Evolutionary conservation across 2,797 vertebrate species (phyloP).

Genomic region (Sebastiscus albofasciatus): DNA sequence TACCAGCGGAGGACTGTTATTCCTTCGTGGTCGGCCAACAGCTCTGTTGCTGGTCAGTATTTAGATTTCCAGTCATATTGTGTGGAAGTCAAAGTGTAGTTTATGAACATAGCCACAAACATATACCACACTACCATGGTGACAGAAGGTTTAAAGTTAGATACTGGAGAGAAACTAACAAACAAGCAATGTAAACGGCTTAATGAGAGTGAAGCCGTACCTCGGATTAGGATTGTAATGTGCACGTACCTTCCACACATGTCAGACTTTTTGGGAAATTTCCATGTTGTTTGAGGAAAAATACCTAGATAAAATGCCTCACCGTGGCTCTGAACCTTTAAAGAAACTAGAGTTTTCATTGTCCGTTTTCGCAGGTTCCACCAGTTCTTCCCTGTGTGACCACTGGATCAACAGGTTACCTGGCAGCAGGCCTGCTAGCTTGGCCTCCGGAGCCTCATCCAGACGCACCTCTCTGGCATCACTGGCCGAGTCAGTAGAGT

Average conservation of each 20-base stretch:
- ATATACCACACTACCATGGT: background rate
- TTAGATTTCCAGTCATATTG: background rate
- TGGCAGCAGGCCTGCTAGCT: constrained; percentile 93
- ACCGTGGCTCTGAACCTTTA: background rate
- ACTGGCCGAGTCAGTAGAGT: constrained; percentile 94
- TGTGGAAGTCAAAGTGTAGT: background rate
- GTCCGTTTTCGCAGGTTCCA: constrained; percentile 87
- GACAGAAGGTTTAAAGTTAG: background rate
- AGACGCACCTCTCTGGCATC: constrained; percentile 95
- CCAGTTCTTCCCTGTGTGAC: constrained; percentile 97
- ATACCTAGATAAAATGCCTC: background rate
- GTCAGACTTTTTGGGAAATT: background rate
- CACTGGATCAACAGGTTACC: constrained; percentile 98
- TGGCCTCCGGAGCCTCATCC: constrained; percentile 94
- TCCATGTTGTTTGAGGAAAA: background rate
- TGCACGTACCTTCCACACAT: background rate
- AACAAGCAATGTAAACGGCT: background rate
- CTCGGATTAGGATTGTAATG: background rate
- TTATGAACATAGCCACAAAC: background rate
- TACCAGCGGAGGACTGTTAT: constrained; percentile 96
- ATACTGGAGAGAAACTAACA: background rate
- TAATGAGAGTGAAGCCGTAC: background rate
- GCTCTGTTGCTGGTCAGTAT: constrained; percentile 93
- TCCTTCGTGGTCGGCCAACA: constrained; percentile 98
- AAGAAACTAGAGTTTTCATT: background rate